Percentiles rank a stretch among this genome's conserved stretches.
phyloP scores from a whole-genome alignment of 2,797 vertebrate genomes.

The Manis crassicaudata region DNA sequence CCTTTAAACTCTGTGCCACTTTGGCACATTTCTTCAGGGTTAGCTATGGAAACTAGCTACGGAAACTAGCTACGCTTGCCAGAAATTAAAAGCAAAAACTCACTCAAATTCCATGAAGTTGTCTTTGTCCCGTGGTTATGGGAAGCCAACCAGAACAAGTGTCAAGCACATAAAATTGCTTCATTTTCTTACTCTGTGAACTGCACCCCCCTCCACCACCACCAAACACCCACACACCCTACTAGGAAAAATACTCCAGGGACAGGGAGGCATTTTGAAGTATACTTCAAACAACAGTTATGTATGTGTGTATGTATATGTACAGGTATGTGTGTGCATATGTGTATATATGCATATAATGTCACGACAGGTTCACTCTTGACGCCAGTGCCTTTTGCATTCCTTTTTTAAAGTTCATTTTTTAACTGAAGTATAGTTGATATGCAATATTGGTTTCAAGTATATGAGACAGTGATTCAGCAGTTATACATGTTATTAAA shows the following conservation, averaged over 20 bases:
- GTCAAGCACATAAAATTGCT: neutral
- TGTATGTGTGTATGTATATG: neutral
- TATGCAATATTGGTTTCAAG: too few species aligned
- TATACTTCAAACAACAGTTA: neutral
- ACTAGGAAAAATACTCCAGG: neutral
- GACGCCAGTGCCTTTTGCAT: neutral
- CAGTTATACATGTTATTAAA: too few species aligned
- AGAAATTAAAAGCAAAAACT: constrained; percentile 7
- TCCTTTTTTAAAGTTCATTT: neutral
- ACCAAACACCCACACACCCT: neutral
- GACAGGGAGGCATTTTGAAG: neutral
- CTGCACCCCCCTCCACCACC: neutral
- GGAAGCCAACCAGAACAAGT: neutral
- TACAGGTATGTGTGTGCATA: neutral
- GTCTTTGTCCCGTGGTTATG: neutral
- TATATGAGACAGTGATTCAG: too few species aligned
- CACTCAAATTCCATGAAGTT: neutral
- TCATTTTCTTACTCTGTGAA: neutral
- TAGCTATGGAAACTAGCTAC: neutral
- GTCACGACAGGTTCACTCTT: neutral
- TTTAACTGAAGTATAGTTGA: too few species aligned
- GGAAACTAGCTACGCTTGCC: neutral
- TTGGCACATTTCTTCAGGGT: neutral
- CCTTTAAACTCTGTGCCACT: neutral
- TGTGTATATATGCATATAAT: too few species aligned